Base-by-base conservation (phyloP, 92 coral and sea anemone genomes). In the Parazoanthus darwini region DNA sequence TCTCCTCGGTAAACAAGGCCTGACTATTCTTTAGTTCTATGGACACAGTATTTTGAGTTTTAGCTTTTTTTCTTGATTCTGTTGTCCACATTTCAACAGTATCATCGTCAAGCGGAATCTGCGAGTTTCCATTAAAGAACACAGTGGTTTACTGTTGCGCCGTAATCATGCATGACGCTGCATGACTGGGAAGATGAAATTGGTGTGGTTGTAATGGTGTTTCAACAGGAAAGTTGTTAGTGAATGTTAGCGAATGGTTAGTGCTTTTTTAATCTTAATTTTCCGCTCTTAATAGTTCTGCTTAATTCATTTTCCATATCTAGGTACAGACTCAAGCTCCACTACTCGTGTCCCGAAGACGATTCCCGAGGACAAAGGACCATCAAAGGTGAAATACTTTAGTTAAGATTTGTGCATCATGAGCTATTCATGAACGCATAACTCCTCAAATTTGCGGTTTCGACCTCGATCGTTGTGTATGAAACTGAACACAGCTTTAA, bases 331-430 rank as follows among this genome's bases (percentile, higher is more conserved):
- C 68, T 7, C 87, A 9, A 46, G 44, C 56, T 39, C 72, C 14
- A 20, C 48, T 18, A 14, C 25, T 33, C 79, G 78, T 33, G 2
- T 26, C 46, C n/a, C 43, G 26, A 84, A 36, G 56, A 26, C 54
- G n/a, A 5, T 10, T 26, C 67, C 72, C 18, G 87, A 84, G 48
- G 87, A 84, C 1, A 67, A 66, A 67, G 87, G 71, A 46, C 23
- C 26, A 1, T 20, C 54, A 9, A 51, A 71, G 87, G 87, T 84
- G 68, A 83, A 72, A 13, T 8, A 16, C 36, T 22, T 66, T 80
- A 54, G n/a, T 36, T 71, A 9, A 38, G 33, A 35, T 35, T 38
- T 37, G 44, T 20, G 1, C 6, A 63, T 18, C 70, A 4, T 11
- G 26, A 22, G 70, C 70, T 22, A 22, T 23, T 63, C n/a, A 63